Percentiles rank a stretch among this genome's conserved stretches.
Evolutionary conservation across 2,113 vertebrate species (phyloP).

Genomic region (Prunella fulvescens): DNA sequence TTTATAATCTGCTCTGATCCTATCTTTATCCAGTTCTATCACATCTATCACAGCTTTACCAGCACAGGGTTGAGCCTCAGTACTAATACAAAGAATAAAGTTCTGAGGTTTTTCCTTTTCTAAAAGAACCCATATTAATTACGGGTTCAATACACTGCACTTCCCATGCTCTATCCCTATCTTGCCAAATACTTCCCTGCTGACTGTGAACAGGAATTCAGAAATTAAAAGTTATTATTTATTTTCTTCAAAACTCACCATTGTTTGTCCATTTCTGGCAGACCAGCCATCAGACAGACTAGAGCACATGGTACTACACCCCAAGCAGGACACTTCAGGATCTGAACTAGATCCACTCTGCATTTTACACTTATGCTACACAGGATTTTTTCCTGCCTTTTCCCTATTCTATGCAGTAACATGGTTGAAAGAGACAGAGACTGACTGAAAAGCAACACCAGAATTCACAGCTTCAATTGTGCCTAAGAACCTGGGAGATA

Average conservation of each 20-base stretch:
- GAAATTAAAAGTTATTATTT: neutral
- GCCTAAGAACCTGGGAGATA: neutral
- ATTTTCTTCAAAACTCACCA: neutral
- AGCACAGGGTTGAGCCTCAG: neutral
- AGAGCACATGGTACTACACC: neutral
- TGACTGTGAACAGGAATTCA: neutral
- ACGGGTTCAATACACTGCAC: neutral
- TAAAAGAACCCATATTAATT: neutral
- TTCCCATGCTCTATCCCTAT: neutral
- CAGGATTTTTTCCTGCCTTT: neutral
- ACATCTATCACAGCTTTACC: neutral
- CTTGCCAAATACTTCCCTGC: neutral
- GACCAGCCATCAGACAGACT: neutral
- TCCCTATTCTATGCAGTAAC: neutral
- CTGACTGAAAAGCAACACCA: neutral
- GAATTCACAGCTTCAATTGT: neutral
- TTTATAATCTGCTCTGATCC: neutral
- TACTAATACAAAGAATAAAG: neutral
- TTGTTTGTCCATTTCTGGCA: neutral
- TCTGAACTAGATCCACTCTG: neutral
- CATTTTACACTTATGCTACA: neutral
- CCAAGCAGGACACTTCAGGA: neutral
- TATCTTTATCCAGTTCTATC: neutral
- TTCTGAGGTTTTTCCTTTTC: neutral
- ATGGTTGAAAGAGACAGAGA: neutral